These are phyloP conservation scores for Volucella zonaria DNA, from an alignment of 2,888 invertebrate genomes.

Conservation along the genomic window DNA sequence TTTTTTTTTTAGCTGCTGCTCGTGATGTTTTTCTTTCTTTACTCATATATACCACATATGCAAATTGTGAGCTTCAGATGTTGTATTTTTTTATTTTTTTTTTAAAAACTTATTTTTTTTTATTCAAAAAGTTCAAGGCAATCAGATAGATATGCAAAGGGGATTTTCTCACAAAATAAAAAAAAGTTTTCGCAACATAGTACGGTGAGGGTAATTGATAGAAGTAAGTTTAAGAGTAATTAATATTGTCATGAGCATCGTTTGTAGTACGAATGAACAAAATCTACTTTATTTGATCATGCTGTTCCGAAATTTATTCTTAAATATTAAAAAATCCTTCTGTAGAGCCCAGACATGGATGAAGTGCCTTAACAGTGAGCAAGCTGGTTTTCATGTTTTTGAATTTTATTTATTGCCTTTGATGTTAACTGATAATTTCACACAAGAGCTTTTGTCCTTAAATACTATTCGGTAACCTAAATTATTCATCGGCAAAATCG, in stretches of 20 bases:
- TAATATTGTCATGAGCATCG: conserved; percentile 20
- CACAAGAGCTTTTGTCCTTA: too few relatives aligned
- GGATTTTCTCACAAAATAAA: neutral
- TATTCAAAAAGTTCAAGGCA: conserved; percentile 69
- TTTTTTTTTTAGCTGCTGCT: conserved; percentile 66
- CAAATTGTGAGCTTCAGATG: conserved; percentile 52
- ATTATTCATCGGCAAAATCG: too few relatives aligned
- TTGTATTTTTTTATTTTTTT: conserved; percentile 50
- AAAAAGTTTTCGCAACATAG: conserved; percentile 35
- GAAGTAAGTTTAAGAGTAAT: conserved; percentile 24
- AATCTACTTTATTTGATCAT: too few relatives aligned
- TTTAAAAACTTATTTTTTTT: conserved; percentile 60
- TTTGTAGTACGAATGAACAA: neutral
- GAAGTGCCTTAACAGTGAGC: too few relatives aligned
- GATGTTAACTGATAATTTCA: too few relatives aligned
- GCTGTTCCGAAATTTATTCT: too few relatives aligned
- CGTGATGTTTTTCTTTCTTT: conserved; percentile 72
- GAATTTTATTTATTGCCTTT: too few relatives aligned
- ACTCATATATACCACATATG: conserved; percentile 55
- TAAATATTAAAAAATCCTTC: too few relatives aligned
- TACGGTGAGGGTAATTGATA: conserved; percentile 41
- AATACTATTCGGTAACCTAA: too few relatives aligned
- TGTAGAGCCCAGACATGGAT: too few relatives aligned
- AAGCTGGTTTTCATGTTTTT: too few relatives aligned
- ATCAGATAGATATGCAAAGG: conserved; percentile 45